A percentile compares a stretch with the other conserved stretches of the same genome.
phyloP scores from a whole-genome alignment of 2,888 invertebrate species.

The Mimas tiliae region DNA sequence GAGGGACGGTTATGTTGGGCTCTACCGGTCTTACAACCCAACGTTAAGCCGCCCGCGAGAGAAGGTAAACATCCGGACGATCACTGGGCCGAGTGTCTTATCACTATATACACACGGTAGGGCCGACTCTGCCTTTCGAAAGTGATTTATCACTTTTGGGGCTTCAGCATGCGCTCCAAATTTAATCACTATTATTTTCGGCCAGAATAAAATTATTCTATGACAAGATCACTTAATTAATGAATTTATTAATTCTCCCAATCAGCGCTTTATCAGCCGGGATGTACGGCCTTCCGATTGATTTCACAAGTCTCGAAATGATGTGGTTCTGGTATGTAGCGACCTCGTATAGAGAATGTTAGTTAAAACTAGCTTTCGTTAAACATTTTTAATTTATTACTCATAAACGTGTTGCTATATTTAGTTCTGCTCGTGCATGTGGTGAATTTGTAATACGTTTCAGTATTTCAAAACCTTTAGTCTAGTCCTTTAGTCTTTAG shows the following conservation, averaged over 20 bases:
- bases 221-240: neutral
- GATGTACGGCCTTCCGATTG: constrained; percentile 73
- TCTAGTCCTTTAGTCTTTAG: too few species aligned
- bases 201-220: neutral
- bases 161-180: neutral
- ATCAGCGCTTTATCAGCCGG: constrained; percentile 70
- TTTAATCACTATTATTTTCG: neutral
- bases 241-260: constrained; percentile 26
- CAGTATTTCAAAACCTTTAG: neutral
- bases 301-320: constrained; percentile 71
- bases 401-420: neutral
- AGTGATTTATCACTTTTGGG: too few species aligned
- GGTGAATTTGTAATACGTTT: neutral
- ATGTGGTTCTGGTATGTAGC: constrained; percentile 73
- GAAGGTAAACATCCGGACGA: too few species aligned
- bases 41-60: too few species aligned
- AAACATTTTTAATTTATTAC: neutral
- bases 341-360: constrained; percentile 29
- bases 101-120: too few species aligned
- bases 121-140: too few species aligned
- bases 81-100: too few species aligned
- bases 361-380: neutral
- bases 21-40: too few species aligned
- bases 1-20: too few species aligned
- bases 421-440: constrained; percentile 17